phyloP scores from a whole-genome alignment of 1,140 invertebrate genomes.

The Pantala flavescens region DNA sequence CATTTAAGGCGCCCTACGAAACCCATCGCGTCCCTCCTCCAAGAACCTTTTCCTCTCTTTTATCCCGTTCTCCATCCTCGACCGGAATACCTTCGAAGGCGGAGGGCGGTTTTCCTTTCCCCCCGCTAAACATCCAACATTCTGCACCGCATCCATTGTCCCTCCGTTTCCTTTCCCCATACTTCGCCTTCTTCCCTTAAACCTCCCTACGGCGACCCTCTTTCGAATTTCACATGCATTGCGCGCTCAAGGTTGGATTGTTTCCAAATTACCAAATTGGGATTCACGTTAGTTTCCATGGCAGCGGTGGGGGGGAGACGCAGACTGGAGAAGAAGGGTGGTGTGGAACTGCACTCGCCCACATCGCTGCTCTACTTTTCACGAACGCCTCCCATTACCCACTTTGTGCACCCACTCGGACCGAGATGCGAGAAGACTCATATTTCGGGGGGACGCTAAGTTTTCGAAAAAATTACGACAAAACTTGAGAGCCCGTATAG shows the following conservation, averaged over 20 bases:
- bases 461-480: not conserved
- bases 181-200: not conserved
- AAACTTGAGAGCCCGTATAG: not conserved
- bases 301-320: not conserved
- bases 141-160: not conserved
- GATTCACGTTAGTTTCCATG: slow-evolving; percentile 1
- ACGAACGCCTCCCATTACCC: not conserved
- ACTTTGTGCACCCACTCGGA: not conserved
- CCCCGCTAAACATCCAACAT: too few relatives aligned
- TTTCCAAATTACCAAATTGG: slow-evolving; percentile 10
- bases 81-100: too few relatives aligned
- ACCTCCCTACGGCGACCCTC: not conserved
- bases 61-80: too few relatives aligned
- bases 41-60: not conserved
- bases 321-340: not conserved
- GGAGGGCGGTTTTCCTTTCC: too few relatives aligned
- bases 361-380: not conserved
- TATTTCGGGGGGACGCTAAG: not conserved
- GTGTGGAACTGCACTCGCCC: too few relatives aligned
- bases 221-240: slow-evolving; percentile 7
- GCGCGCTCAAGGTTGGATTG: not conserved
- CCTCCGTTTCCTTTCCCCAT: not conserved
- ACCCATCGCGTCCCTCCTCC: not conserved
- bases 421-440: not conserved
- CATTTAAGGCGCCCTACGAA: not conserved